Percentiles rank a stretch among this genome's conserved stretches.
These are phyloP conservation scores for Empidonax traillii DNA, from an alignment of 2,113 vertebrate genomes.

Conservation along the genomic window DNA sequence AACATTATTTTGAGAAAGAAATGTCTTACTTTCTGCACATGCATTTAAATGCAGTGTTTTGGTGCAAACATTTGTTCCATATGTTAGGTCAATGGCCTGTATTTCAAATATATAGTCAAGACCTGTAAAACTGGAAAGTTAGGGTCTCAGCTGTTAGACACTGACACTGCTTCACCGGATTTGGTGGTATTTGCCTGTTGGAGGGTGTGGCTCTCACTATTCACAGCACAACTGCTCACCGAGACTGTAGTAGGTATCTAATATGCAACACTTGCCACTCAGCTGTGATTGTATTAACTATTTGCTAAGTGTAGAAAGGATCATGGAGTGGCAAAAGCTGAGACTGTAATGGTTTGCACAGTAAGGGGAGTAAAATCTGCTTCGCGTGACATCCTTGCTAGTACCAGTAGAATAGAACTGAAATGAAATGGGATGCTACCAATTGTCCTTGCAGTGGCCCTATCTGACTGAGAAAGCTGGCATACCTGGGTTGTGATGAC, in stretches of 20 bases:
- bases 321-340: neutral
- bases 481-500: neutral
- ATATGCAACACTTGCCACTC: neutral
- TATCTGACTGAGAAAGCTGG: neutral
- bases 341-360: neutral
- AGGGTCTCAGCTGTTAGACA: neutral
- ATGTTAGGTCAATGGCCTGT: neutral
- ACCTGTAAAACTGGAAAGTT: neutral
- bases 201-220: neutral
- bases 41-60: neutral
- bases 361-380: neutral
- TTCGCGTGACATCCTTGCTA: rapidly evolving
- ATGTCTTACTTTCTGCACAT: neutral
- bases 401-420: neutral
- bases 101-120: neutral
- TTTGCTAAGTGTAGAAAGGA: neutral
- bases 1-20: neutral
- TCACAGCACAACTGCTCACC: neutral
- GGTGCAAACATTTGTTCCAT: neutral
- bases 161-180: neutral
- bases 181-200: neutral
- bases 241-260: neutral
- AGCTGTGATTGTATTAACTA: neutral
- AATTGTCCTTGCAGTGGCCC: neutral
- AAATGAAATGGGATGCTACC: neutral